Evolutionary conservation across 2,888 invertebrate species (phyloP), one percentile per base, ranked within the genome.

Genomic region (Synanthedon myopaeformis): DNA sequence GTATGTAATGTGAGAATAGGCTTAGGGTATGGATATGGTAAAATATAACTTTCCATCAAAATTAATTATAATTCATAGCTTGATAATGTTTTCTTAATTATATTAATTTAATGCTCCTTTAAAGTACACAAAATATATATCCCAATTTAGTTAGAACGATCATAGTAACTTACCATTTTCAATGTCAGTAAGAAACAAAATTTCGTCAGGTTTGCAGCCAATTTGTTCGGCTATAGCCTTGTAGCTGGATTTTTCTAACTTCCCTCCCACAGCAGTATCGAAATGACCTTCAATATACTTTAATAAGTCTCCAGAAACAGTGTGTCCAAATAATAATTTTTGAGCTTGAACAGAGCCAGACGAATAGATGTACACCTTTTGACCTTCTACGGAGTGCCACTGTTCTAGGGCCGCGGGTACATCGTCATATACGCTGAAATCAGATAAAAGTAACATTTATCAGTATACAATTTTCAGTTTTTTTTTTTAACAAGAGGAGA

Each of bases 261-360:
- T 98, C 41, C 89, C 76, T 0, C 98, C 98, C 55, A 94, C 89
- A 4, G 90, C 90, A 0, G 97, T 96, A 72, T 98, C 98, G 73
- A 96, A 98, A 76, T 95, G 93, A 0, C 92, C 94, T 51, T 90
- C 90, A 55, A 98, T 89, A 54, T 84, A 77, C 49, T 91, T 91
- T 63, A 92, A 82, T 59, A 98, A 72, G 76, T 98, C 92, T 0
- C 98, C 98, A 50, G 90, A 89, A 14, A 86, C 80, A 3, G 96
- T 92, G 75, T 95, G 89, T 0, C 89, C 89, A 75, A 98, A 97
- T 3, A 98, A 89, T 10, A 97, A 88, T 72, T 96, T 94, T 76
- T 98, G 98, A 12, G 97, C 95, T 65, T 94, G 92, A 1, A 96
- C 91, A 54, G 96, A 96, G 51, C 97, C 98, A 28, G 97, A 97